phyloP scores from a whole-genome alignment of 2,113 vertebrate genomes.

The Neoarius graeffei region DNA sequence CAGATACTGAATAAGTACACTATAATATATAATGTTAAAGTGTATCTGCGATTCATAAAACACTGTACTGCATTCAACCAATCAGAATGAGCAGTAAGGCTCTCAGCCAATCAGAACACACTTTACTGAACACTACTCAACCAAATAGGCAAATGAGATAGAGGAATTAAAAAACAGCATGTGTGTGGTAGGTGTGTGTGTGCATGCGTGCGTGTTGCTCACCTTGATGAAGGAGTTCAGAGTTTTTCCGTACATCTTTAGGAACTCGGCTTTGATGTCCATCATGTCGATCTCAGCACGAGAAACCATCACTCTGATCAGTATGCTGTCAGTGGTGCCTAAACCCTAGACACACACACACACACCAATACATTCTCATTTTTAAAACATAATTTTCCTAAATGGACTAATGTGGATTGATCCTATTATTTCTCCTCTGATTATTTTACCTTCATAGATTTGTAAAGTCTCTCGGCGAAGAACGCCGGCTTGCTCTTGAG shows the following conservation, averaged over 20 bases:
- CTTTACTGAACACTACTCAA: background rate
- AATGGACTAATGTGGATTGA: background rate
- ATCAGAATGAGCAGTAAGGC: background rate
- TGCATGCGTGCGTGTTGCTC: constrained; percentile 23
- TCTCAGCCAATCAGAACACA: background rate
- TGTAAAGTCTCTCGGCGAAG: constrained; percentile 92
- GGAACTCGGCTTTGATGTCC: constrained; percentile 87
- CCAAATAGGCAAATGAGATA: background rate
- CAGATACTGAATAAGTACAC: background rate
- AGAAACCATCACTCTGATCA: constrained; percentile 93
- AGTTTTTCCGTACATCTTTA: constrained; percentile 86
- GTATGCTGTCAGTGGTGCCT: constrained; percentile 87
- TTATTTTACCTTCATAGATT: constrained; percentile 93
- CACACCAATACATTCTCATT: background rate
- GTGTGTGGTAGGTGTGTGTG: background rate
- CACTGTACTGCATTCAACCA: too few species aligned
- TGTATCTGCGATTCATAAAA: too few species aligned
- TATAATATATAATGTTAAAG: background rate
- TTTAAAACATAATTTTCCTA: background rate
- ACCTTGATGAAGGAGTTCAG: constrained; percentile 97
- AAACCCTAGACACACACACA: constrained; percentile 75
- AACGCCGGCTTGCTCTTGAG: constrained; percentile 79
- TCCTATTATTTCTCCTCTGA: background rate
- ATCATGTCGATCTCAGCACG: constrained; percentile 91
- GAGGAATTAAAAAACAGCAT: background rate